phyloP scores from a whole-genome alignment of 2,113 vertebrate species.

The Anarhynchus alexandrinus region DNA sequence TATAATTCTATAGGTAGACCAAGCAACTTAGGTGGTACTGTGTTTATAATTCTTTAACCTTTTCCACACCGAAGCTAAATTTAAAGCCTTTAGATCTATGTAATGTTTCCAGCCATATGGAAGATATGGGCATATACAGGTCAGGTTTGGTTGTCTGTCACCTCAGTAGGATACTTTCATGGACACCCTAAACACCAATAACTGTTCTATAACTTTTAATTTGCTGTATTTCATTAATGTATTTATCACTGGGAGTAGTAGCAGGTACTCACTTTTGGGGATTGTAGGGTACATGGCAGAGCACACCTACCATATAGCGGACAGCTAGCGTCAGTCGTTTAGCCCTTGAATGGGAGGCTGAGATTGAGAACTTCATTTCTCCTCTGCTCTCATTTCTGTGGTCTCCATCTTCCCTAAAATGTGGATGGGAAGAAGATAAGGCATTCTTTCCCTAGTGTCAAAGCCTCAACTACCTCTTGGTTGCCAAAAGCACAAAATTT shows the following conservation, averaged over 20 bases:
- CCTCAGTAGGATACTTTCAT: neutral
- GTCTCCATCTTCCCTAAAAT: neutral
- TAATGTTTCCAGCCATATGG: neutral
- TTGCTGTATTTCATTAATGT: neutral
- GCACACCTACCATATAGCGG: neutral
- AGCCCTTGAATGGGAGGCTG: neutral
- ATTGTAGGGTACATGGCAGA: neutral
- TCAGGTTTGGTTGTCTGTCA: neutral
- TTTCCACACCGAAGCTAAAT: neutral
- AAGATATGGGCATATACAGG: neutral
- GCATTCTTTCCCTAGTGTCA: slow-evolving; percentile 35
- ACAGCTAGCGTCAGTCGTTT: neutral
- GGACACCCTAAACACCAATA: neutral
- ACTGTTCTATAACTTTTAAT: neutral
- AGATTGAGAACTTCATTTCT: neutral
- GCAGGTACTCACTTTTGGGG: neutral
- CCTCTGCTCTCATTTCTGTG: neutral
- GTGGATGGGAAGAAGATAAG: slow-evolving; percentile 9
- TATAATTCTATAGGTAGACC: neutral
- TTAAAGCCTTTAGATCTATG: neutral
- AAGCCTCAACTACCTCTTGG: slow-evolving; percentile 44
- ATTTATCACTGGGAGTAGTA: neutral
- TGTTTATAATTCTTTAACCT: neutral
- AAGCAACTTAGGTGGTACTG: neutral
- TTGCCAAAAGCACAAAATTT: slow-evolving; percentile 60